These are phyloP conservation scores for Vultur gryphus DNA, from an alignment of 2,797 vertebrate species.

Conservation along the genomic window DNA sequence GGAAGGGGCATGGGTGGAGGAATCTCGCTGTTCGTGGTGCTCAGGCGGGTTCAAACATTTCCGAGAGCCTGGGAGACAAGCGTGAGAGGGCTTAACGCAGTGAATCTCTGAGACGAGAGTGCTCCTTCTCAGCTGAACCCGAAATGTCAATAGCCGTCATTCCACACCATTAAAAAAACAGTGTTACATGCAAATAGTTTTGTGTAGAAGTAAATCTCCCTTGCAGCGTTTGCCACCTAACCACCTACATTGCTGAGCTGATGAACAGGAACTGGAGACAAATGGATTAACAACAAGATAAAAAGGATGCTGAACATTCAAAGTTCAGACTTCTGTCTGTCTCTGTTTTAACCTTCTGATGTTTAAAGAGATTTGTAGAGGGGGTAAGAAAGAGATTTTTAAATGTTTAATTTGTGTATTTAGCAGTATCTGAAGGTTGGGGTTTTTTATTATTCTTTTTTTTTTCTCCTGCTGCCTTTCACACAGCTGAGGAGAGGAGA, in stretches of 20 bases:
- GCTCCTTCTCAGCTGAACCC: neutral
- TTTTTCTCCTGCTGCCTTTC: neutral
- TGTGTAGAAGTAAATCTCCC: neutral
- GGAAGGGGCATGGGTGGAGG: neutral
- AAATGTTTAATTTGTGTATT: neutral
- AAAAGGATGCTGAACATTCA: neutral
- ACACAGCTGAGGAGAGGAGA: neutral
- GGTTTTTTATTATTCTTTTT: neutral
- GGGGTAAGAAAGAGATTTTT: neutral
- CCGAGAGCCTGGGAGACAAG: conserved; percentile 4
- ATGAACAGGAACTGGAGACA: neutral
- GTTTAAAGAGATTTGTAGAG: neutral
- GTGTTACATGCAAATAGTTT: neutral
- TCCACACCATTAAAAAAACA: neutral
- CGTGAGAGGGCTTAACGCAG: neutral
- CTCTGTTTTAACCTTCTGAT: neutral
- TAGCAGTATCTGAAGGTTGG: neutral
- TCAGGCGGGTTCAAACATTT: neutral
- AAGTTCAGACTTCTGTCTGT: neutral
- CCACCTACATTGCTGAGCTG: neutral
- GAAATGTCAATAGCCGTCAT: neutral
- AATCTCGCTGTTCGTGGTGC: neutral
- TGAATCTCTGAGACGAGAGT: neutral
- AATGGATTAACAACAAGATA: neutral
- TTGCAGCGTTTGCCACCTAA: neutral